Evolutionary conservation across 2,888 invertebrate genomes (phyloP), one percentile per base, ranked within the genome.

Genomic region (Adineta ricciae): DNA sequence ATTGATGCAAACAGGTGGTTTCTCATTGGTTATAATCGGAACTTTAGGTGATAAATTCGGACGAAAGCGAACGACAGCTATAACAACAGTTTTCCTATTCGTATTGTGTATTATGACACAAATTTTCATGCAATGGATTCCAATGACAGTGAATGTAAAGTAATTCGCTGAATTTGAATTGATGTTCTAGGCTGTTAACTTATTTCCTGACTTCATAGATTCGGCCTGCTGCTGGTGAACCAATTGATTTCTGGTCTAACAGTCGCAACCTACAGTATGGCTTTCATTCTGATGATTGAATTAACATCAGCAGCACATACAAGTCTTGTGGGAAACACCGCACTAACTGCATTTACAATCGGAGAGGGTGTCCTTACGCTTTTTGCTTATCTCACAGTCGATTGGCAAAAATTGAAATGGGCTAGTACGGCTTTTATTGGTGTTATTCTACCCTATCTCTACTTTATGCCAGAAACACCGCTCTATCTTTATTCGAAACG

Each of bases 381-480:
- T 7, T 41, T 21, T 11, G 73, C 73, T 24, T 73, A 73, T n/a
- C 21, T 73, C 1, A 38, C 38, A 21, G 7, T 36, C 8, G 41
- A 73, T n/a, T 73, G 73, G 73, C 38, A 73, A 41, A 24, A 24
- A 24, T n/a, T 73, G 1, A 73, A 73, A 73, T 73, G 73, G 73
- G 41, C 41, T 24, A 73, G 24, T 41, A 14, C 41, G 36, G 8
- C 38, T 73, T 41, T 73, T 73, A 36, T 73, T 73, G 73, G 38
- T 7, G 9, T 73, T 8, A 4, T 73, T 2, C n/a, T 73, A 36
- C 73, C 73, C 8, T 73, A 73, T 73, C 73, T 73, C 41, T 73
- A 73, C 24, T 73, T 73, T 41, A 73, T 73, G 73, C 73, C 73
- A 1, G 73, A 73, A 73, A 38, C 73, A 11, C 73, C 73, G n/a